These are phyloP conservation scores for Prionchulus punctatus DNA, from an alignment of 2,888 invertebrate genomes.

Conservation along the genomic window DNA sequence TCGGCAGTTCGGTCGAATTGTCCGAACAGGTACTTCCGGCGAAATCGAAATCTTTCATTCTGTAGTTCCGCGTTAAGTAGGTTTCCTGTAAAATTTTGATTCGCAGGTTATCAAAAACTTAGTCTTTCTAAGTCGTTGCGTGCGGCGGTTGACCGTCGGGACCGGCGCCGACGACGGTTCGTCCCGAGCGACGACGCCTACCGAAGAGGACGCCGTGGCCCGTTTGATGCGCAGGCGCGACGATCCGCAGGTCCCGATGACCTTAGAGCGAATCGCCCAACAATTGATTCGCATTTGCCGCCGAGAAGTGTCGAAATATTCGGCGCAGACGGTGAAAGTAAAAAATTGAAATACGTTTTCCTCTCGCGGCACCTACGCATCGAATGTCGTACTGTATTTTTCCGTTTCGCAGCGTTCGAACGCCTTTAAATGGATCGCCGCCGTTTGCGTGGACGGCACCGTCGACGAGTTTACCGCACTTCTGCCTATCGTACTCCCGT, in stretches of 20 bases:
- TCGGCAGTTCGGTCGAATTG: neutral
- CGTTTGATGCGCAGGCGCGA: neutral
- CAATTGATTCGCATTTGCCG: neutral
- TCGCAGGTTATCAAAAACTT: conserved; percentile 52
- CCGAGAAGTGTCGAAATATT: conserved; percentile 56
- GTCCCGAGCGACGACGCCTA: too few relatives aligned
- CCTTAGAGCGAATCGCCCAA: neutral
- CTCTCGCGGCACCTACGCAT: conserved; percentile 16
- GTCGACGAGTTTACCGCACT: conserved; percentile 25
- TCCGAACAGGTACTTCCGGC: conserved; percentile 4
- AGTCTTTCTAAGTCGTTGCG: conserved; percentile 42
- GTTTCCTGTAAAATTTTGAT: too few relatives aligned
- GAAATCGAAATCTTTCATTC: too few relatives aligned
- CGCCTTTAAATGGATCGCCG: conserved; percentile 66
- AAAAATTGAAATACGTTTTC: conserved; percentile 24
- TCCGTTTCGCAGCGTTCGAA: conserved; percentile 50
- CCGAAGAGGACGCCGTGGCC: neutral
- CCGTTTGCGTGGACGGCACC: conserved; percentile 48
- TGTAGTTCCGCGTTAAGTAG: too few relatives aligned
- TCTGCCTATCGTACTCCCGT: neutral
- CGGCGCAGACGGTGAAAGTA: conserved; percentile 53
- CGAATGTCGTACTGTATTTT: conserved; percentile 9
- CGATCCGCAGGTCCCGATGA: conserved; percentile 2
- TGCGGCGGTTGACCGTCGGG: neutral
- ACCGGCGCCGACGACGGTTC: neutral